A percentile compares a stretch with the other conserved stretches of the same genome.
These are phyloP conservation scores for Amaurobius ferox DNA, from an alignment of 2,888 invertebrate species.

Conservation along the genomic window DNA sequence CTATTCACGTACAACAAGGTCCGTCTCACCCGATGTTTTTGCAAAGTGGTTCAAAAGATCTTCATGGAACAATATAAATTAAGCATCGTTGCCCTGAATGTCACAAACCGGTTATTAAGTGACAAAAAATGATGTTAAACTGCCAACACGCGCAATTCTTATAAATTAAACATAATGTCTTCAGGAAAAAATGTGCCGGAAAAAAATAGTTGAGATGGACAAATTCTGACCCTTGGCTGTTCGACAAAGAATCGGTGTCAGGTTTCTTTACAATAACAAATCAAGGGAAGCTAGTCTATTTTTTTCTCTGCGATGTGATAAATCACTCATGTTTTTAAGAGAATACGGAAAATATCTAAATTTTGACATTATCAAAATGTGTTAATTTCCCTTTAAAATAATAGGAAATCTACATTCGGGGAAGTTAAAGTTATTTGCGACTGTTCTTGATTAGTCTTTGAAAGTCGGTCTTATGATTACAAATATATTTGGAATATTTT, in stretches of 20 bases:
- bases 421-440: no score
- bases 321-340: background rate
- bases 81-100: background rate
- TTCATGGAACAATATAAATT: constrained; percentile 44
- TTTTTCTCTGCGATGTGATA: background rate
- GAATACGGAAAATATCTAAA: no score
- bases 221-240: background rate
- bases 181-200: no score
- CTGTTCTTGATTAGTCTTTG: no score
- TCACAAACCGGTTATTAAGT: background rate
- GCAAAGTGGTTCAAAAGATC: background rate
- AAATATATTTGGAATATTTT: no score
- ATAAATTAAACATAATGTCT: constrained; percentile 11
- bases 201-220: background rate
- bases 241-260: no score
- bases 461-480: no score
- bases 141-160: constrained; percentile 2
- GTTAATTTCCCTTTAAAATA: no score
- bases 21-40: constrained; percentile 31
- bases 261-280: no score
- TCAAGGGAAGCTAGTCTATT: background rate
- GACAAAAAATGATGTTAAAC: background rate
- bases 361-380: no score
- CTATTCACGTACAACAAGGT: constrained; percentile 21
- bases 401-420: no score